Evolutionary conservation across 1,140 invertebrate genomes (phyloP).

Genomic region (Episyrphus balteatus): DNA sequence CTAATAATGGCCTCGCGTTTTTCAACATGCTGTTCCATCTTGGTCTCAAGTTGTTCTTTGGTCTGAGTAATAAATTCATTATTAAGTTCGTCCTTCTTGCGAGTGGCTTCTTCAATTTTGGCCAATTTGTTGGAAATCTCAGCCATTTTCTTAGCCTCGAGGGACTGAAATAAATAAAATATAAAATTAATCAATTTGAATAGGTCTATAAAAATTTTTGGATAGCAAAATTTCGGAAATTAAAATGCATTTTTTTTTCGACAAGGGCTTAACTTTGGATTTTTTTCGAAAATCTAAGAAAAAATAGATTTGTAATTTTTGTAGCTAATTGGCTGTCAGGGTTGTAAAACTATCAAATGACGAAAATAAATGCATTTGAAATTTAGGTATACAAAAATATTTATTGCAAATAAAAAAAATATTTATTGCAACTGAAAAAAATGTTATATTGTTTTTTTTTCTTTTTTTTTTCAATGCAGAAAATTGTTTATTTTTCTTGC

Average conservation of each 20-base stretch:
- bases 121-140: slow-evolving; percentile 66
- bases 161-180: slow-evolving; percentile 42
- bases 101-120: slow-evolving; percentile 80
- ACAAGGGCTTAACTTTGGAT: no score
- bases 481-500: no score
- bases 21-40: slow-evolving; percentile 77
- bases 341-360: no score
- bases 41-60: slow-evolving; percentile 74
- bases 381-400: neutral
- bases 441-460: no score
- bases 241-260: no score
- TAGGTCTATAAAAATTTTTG: neutral
- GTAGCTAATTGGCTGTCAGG: no score
- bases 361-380: neutral
- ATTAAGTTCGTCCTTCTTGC: slow-evolving; percentile 78
- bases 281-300: no score
- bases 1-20: slow-evolving; percentile 82
- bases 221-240: neutral
- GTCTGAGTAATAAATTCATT: slow-evolving; percentile 71
- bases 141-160: slow-evolving; percentile 76
- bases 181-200: neutral
- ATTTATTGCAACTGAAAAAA: no score
- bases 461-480: no score
- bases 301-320: neutral
- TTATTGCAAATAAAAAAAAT: no score